Evolutionary conservation across 2,888 invertebrate genomes (phyloP).

Genomic region (Byasa hedistus): DNA sequence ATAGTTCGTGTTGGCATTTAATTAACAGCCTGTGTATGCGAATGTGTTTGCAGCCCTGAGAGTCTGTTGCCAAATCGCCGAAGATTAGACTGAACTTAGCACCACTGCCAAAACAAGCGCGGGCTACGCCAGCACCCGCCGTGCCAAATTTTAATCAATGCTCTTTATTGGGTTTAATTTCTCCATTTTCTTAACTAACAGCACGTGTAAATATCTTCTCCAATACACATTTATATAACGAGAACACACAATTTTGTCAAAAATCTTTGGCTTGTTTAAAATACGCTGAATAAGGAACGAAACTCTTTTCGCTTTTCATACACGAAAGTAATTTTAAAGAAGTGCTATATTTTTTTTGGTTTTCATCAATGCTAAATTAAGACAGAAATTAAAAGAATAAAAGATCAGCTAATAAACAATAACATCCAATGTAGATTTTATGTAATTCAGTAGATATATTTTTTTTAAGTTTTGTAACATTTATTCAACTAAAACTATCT

Average conservation of each 20-base stretch:
- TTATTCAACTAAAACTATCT: too few species aligned
- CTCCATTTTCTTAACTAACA: not conserved
- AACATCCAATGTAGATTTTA: too few species aligned
- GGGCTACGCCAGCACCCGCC: conserved; percentile 10
- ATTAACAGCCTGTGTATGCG: conserved; percentile 17
- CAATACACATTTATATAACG: too few species aligned
- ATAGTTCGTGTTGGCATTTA: conserved; percentile 22
- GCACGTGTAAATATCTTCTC: too few species aligned
- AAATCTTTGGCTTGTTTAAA: too few species aligned
- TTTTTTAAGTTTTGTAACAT: too few species aligned
- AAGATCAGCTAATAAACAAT: too few species aligned
- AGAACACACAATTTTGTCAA: too few species aligned
- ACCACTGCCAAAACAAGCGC: conserved; percentile 24
- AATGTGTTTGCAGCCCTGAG: conserved; percentile 19
- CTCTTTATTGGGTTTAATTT: conserved; percentile 18
- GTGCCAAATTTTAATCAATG: conserved; percentile 29
- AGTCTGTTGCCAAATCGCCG: conserved; percentile 22
- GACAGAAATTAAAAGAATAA: too few species aligned
- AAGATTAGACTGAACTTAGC: conserved; percentile 27
- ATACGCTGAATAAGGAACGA: not conserved
- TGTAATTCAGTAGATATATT: too few species aligned
- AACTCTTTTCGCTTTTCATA: not conserved
- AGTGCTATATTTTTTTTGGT: too few species aligned
- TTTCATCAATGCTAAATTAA: too few species aligned
- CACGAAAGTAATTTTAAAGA: not conserved